A percentile compares a stretch with the other conserved stretches of the same genome.
Evolutionary conservation across 23 tunicate genomes (phyloP).

Genomic region (Ascidia mentula): DNA sequence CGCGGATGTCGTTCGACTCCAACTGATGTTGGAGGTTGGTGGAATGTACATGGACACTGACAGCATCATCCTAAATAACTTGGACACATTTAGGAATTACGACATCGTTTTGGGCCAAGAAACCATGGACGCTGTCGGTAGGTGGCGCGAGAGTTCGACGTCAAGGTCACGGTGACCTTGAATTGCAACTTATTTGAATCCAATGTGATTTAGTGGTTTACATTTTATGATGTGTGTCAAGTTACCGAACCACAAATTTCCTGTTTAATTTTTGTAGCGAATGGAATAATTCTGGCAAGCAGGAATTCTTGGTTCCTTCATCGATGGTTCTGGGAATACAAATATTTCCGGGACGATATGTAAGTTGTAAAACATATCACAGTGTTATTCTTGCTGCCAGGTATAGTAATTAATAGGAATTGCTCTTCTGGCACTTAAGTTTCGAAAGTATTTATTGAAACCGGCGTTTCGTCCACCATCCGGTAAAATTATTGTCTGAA

Average conservation of each 20-base stretch:
- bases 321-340: constrained; percentile 79
- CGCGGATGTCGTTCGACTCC: neutral
- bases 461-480: too few species aligned
- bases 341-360: constrained; percentile 42
- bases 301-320: constrained; percentile 55
- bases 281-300: constrained; percentile 51
- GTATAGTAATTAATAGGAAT: too few species aligned
- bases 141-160: too few species aligned
- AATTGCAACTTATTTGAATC: too few species aligned
- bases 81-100: constrained; percentile 31
- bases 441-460: too few species aligned
- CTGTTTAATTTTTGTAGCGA: constrained; percentile 39
- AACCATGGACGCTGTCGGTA: constrained; percentile 52
- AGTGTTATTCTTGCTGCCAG: too few species aligned
- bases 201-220: too few species aligned
- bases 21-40: neutral
- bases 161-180: too few species aligned
- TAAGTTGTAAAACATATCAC: constrained; percentile 30
- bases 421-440: too few species aligned
- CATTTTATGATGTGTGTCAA: too few species aligned
- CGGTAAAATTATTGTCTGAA: too few species aligned
- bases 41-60: constrained; percentile 39
- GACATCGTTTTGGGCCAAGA: constrained; percentile 77
- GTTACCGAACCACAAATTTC: too few species aligned
- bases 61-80: constrained; percentile 32